Evolutionary conservation across 2,113 vertebrate genomes (phyloP).

Genomic region (Gymnogyps californianus): DNA sequence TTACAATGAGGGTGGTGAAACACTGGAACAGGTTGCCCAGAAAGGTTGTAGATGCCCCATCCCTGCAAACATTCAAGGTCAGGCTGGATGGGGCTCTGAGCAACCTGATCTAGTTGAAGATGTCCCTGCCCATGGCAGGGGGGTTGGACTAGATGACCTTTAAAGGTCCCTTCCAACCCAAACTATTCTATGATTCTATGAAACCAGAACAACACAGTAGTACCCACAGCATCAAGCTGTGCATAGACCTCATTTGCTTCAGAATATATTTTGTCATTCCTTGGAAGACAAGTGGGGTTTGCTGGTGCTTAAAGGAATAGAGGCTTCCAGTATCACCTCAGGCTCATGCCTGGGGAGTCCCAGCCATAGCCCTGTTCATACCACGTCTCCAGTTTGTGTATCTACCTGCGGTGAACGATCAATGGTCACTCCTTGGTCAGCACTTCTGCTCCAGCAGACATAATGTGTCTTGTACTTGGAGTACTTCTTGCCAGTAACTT

Average conservation of each 20-base stretch:
- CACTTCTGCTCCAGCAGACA: neutral
- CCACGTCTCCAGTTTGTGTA: neutral
- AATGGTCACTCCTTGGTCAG: neutral
- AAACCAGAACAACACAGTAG: neutral
- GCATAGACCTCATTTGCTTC: neutral
- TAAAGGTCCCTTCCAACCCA: neutral
- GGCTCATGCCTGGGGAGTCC: neutral
- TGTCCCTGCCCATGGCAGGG: neutral
- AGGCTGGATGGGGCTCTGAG: neutral
- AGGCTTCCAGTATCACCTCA: neutral
- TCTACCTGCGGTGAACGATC: accelerated
- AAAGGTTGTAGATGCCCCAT: neutral
- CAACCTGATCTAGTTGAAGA: neutral
- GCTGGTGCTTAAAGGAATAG: neutral
- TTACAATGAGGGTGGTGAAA: neutral
- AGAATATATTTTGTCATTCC: neutral
- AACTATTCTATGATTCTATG: neutral
- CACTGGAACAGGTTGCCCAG: neutral
- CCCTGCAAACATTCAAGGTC: neutral
- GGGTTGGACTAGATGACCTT: neutral
- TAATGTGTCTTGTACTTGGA: accelerated
- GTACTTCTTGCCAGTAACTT: neutral
- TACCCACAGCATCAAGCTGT: neutral
- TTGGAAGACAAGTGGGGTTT: neutral
- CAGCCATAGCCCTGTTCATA: neutral